Evolutionary conservation across 2,888 invertebrate species (phyloP), one percentile per base, ranked within the genome.

Genomic region (Calliopum simillimum): DNA sequence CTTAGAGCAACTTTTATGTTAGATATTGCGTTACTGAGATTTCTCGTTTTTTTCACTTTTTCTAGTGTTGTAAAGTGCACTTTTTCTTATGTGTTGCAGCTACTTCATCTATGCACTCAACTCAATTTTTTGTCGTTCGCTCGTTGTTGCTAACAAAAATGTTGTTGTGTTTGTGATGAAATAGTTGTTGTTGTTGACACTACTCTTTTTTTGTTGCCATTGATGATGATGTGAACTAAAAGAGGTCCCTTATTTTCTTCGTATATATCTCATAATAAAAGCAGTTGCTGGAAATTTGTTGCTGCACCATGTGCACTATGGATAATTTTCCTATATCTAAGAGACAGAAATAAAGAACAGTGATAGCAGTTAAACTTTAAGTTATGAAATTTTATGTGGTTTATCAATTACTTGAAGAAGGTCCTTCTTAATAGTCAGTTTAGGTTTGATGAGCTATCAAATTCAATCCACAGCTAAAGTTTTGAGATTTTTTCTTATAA

Each of bases 1-100:
- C 51, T 43, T 59, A 23, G n/a, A n/a, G 23, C 44, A 62, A 61
- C 53, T 53, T 59, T 68, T 58, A 19, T 58, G 33, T 46, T 58
- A n/a, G n/a, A n/a, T n/a, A 5, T 43, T 67, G 16, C 19, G 21
- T 44, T 33, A 16, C 47, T 68, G 33, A 33, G 33, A 33, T 33
- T 33, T 33, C 56, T 44, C 21, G 2, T 43, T 13, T 16, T 49
- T 19, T 14, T 25, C 13, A 25, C 12, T 61, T 61, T 55, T 55
- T 19, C 14, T 59, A 16, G 14, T 53, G 14, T 2, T 16, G 16
- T 12, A 16, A n/a, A 16, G 14, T 51, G 14, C 6, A 8, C 14
- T n/a, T 51, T 12, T n/a, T 6, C 19, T 51, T 19, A 51, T 53
- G 12, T 53, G 53, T 53, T 53, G 2, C 19, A 19, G 53, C 2